Percentiles rank a stretch among this genome's conserved stretches.
phyloP scores from a whole-genome alignment of 23 tunicate species.

The Halocynthia roretzi region DNA sequence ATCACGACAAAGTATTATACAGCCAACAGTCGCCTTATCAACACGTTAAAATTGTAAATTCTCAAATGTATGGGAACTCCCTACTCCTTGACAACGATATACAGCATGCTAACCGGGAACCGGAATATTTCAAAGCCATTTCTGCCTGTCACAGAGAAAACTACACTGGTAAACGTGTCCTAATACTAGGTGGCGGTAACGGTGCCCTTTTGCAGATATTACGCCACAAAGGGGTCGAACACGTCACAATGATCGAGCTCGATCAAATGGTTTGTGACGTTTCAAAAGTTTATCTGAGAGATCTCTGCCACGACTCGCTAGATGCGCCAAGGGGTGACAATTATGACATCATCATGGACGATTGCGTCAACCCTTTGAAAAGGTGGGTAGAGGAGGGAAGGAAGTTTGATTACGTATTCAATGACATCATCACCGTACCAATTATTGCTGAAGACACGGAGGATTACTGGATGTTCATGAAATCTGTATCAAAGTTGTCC shows the following conservation, averaged over 20 bases:
- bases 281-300: constrained; percentile 62
- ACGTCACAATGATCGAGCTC: constrained; percentile 90
- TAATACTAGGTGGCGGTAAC: constrained; percentile 96
- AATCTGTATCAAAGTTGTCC: constrained; percentile 43
- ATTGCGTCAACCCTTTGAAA: constrained; percentile 59
- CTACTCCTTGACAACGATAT: constrained; percentile 73
- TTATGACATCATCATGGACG: constrained; percentile 72
- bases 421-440: constrained; percentile 46
- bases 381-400: constrained; percentile 33
- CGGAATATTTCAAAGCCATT: constrained; percentile 69
- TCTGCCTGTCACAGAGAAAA: constrained; percentile 64
- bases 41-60: constrained; percentile 61
- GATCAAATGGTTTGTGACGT: constrained; percentile 80
- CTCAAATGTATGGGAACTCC: constrained; percentile 63
- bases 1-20: constrained; percentile 60
- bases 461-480: constrained; percentile 71
- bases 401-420: too few species aligned
- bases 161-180: constrained; percentile 60
- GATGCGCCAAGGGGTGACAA: constrained; percentile 53
- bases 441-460: constrained; percentile 63
- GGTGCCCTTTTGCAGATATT: constrained; percentile 84
- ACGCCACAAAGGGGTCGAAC: constrained; percentile 32
- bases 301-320: constrained; percentile 74
- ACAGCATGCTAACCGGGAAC: constrained; percentile 81
- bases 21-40: constrained; percentile 52